A percentile compares a stretch with the other conserved stretches of the same genome.
These are phyloP conservation scores for Synergus itoensis DNA, from an alignment of 2,888 invertebrate genomes.

Conservation along the genomic window DNA sequence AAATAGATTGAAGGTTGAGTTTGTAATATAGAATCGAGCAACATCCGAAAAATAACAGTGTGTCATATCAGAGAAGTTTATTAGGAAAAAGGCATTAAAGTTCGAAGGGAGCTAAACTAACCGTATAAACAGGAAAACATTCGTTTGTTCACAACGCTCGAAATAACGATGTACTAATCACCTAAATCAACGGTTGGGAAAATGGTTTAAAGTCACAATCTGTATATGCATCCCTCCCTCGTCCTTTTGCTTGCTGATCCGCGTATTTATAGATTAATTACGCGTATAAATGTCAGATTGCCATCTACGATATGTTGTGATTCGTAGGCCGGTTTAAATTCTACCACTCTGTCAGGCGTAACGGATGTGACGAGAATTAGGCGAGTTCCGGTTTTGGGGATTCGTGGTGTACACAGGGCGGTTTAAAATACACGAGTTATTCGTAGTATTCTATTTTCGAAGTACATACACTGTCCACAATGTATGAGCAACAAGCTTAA, in stretches of 20 bases:
- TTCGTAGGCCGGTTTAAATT: conserved; percentile 48
- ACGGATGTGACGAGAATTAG: conserved; percentile 50
- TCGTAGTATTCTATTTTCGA: conserved; percentile 25
- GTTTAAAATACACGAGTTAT: conserved; percentile 38
- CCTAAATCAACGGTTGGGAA: background rate
- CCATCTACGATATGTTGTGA: conserved; percentile 47
- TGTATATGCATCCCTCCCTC: background rate
- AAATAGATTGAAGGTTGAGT: background rate
- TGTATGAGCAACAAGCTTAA: background rate
- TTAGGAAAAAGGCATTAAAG: background rate
- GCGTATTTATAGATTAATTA: conserved; percentile 49
- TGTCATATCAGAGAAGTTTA: background rate
- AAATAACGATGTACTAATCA: background rate
- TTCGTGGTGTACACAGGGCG: conserved; percentile 31
- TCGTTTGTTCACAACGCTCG: background rate
- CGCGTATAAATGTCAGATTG: conserved; percentile 45
- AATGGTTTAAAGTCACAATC: background rate
- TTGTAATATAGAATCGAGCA: background rate
- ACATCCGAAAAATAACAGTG: background rate
- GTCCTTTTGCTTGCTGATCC: background rate
- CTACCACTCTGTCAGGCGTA: conserved; percentile 46
- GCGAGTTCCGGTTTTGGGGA: conserved; percentile 47
- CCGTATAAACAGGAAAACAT: conserved; percentile 1
- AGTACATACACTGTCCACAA: background rate
- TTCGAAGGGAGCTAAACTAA: background rate